phyloP scores from a whole-genome alignment of 2,113 vertebrate species.

The Neopipo cinnamomea region DNA sequence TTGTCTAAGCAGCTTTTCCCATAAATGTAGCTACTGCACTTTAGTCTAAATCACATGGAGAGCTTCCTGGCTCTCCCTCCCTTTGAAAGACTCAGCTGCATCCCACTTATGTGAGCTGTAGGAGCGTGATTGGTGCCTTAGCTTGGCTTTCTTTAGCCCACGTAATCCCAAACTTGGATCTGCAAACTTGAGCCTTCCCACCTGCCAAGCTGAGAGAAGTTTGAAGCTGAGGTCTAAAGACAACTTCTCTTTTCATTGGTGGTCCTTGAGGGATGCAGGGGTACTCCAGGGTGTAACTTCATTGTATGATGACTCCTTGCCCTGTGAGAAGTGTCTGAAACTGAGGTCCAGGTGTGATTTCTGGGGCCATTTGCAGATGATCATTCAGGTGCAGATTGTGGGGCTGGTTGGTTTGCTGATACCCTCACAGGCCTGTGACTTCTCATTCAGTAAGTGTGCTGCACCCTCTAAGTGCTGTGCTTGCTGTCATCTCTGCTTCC shows the following conservation, averaged over 20 bases:
- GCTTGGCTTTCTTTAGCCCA: background rate
- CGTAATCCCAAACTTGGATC: background rate
- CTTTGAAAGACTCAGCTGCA: background rate
- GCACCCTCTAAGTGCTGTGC: background rate
- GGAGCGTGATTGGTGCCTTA: background rate
- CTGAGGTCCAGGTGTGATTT: background rate
- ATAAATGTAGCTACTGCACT: background rate
- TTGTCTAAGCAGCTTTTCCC: background rate
- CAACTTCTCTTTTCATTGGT: background rate
- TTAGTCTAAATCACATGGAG: background rate
- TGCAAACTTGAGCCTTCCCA: background rate
- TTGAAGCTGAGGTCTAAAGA: background rate
- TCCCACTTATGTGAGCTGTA: background rate
- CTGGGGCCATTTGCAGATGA: background rate
- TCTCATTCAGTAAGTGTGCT: background rate
- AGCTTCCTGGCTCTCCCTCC: background rate
- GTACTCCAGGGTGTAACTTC: background rate
- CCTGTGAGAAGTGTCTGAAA: background rate
- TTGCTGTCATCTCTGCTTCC: background rate
- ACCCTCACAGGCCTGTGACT: background rate
- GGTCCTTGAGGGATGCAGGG: background rate
- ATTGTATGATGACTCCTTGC: fast-evolving
- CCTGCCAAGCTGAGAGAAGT: background rate
- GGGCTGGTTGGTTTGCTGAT: background rate
- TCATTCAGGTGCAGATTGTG: background rate